phyloP scores from a whole-genome alignment of 2,113 vertebrate genomes.

The Indri indri region DNA sequence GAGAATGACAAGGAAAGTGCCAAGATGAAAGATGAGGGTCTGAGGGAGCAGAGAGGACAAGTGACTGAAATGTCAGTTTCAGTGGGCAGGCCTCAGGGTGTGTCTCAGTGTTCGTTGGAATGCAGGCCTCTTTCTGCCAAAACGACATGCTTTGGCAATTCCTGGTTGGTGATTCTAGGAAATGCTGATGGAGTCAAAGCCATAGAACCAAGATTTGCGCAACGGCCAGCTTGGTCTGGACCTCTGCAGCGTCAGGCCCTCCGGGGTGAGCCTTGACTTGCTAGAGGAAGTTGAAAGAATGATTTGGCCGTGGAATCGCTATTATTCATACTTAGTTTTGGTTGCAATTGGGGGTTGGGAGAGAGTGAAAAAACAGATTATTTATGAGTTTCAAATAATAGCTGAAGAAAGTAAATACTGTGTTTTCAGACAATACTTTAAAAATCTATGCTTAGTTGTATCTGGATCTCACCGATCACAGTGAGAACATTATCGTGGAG shows the following conservation, averaged over 20 bases:
- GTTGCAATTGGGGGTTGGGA: neutral
- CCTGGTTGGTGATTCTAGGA: conserved; percentile 46
- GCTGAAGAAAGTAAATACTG: neutral
- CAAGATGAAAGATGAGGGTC: conserved; percentile 28
- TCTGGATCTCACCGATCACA: neutral
- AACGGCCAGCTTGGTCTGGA: neutral
- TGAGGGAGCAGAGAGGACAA: neutral
- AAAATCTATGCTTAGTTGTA: neutral
- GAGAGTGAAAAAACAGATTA: neutral
- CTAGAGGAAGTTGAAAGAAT: neutral
- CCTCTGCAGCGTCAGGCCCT: neutral
- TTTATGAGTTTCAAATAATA: conserved; percentile 36
- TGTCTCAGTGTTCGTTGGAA: neutral
- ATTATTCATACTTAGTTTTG: neutral
- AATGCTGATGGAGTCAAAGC: neutral
- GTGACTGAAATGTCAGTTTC: conserved; percentile 5
- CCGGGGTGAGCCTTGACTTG: neutral
- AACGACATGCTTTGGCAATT: neutral
- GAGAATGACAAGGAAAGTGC: conserved; percentile 6
- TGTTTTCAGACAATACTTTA: neutral
- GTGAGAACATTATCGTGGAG: neutral
- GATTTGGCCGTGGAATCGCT: neutral
- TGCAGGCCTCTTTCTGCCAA: conserved; percentile 13
- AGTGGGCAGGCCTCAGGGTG: neutral
- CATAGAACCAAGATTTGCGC: neutral